Evolutionary conservation across 2,113 vertebrate species (phyloP).

Genomic region (Gnathonemus echidnorhynchus): DNA sequence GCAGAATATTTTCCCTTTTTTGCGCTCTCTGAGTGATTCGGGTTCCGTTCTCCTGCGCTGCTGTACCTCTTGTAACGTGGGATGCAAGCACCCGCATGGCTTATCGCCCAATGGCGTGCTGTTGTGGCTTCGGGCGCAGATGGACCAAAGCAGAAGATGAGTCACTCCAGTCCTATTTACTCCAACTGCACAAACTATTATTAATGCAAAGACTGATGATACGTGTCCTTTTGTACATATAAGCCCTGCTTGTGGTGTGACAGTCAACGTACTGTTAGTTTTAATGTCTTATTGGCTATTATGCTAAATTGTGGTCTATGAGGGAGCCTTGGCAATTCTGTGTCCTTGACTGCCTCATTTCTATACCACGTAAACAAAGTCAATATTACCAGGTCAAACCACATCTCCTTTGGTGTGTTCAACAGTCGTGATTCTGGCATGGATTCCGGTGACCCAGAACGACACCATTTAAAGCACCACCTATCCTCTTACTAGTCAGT

Average conservation of each 20-base stretch:
- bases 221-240: background rate
- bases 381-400: too few species aligned
- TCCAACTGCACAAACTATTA: background rate
- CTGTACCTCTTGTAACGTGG: background rate
- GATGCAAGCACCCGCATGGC: background rate
- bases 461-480: background rate
- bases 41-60: background rate
- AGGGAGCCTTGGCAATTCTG: background rate
- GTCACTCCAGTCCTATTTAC: background rate
- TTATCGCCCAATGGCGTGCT: background rate
- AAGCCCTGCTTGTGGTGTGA: background rate
- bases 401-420: background rate
- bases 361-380: background rate
- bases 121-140: background rate
- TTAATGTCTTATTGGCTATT: background rate
- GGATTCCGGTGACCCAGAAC: background rate
- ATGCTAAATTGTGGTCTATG: background rate
- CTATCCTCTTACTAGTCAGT: background rate
- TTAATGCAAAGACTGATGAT: background rate
- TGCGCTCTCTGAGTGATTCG: background rate
- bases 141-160: background rate
- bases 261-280: background rate
- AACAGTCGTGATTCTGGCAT: background rate
- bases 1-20: background rate
- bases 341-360: background rate